Conservation (phyloP, 2,113 vertebrate genomes). For the Candoia aspera region DNA sequence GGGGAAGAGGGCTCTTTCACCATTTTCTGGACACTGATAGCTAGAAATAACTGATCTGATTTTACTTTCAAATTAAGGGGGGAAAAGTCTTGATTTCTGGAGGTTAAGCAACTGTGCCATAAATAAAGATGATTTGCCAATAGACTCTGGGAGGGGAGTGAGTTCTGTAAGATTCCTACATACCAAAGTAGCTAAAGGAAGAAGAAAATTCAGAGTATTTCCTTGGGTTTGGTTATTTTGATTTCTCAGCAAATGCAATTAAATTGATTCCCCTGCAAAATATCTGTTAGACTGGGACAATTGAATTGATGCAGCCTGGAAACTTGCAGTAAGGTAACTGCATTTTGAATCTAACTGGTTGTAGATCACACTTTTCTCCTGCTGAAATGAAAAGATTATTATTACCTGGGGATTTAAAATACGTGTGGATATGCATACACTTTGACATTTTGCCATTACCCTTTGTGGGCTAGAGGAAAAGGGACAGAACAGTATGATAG, state of each 20-base stretch:
- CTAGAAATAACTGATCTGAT: background rate
- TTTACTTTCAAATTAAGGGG: background rate
- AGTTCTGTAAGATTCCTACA: background rate
- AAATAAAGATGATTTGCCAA: background rate
- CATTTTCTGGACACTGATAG: background rate
- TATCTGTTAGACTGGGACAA: background rate
- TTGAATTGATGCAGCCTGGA: background rate
- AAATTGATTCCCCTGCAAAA: background rate
- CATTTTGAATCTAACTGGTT: background rate
- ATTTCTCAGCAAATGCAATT: background rate
- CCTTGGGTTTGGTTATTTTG: background rate
- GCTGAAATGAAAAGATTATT: background rate
- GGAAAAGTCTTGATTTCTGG: background rate
- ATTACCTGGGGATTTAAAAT: background rate
- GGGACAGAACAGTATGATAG: background rate
- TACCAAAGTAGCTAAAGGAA: background rate
- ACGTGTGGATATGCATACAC: background rate
- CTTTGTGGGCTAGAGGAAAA: background rate
- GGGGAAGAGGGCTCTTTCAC: slow-evolving; percentile 25
- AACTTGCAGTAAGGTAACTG: background rate
- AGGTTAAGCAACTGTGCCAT: background rate
- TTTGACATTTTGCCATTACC: background rate
- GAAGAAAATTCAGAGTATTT: background rate
- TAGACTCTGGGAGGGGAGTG: background rate
- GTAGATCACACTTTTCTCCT: background rate